Percentiles rank a stretch among this genome's conserved stretches.
Evolutionary conservation across 2,113 vertebrate species (phyloP).

Genomic region (Corythoichthys haematopterus): DNA sequence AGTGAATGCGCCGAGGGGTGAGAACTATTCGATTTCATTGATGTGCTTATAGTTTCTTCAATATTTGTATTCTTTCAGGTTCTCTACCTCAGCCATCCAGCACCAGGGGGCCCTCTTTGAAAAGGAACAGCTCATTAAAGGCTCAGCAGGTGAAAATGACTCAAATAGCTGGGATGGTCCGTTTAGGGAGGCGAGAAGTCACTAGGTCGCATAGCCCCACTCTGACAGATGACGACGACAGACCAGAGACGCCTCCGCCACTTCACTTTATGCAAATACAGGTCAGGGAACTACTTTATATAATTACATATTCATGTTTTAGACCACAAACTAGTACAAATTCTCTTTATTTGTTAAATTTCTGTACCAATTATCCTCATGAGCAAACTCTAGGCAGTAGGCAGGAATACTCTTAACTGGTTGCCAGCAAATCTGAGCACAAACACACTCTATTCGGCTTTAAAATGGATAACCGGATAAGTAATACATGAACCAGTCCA

Average conservation of each 20-base stretch:
- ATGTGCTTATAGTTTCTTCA: background rate
- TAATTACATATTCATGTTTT: background rate
- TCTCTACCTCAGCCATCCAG: constrained; percentile 43
- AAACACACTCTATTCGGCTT: too few species aligned
- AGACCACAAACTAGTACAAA: background rate
- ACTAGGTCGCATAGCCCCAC: constrained; percentile 63
- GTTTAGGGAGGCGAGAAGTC: constrained; percentile 67
- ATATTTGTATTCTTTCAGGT: background rate
- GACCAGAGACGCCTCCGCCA: constrained; percentile 18
- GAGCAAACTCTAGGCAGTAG: too few species aligned
- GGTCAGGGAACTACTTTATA: constrained; percentile 21
- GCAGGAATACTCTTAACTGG: too few species aligned
- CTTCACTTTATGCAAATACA: constrained; percentile 27
- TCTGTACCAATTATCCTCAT: too few species aligned
- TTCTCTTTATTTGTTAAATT: background rate
- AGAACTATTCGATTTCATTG: background rate
- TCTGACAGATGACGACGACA: constrained; percentile 35
- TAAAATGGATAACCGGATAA: background rate
- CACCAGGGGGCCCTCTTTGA: constrained; percentile 53
- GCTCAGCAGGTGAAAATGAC: constrained; percentile 75
- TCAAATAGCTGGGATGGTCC: constrained; percentile 71
- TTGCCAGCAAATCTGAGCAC: too few species aligned
- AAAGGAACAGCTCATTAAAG: constrained; percentile 39
- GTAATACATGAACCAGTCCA: background rate
- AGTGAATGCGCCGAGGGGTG: constrained; percentile 42